Percentiles rank a stretch among this genome's conserved stretches.
Evolutionary conservation across 2,113 vertebrate genomes (phyloP).

Genomic region (Ictidomys tridecemlineatus): DNA sequence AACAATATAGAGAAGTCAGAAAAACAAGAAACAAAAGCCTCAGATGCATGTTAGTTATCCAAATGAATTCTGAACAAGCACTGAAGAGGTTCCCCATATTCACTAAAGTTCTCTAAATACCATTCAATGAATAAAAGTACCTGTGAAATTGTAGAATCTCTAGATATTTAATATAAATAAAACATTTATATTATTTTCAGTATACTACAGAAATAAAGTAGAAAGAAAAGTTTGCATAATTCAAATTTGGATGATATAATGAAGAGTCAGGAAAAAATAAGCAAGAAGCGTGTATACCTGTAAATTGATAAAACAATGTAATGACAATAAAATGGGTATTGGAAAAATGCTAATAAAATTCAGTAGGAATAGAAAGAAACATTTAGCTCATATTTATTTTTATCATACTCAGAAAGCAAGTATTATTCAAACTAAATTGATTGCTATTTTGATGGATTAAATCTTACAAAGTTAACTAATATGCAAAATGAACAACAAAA

Average conservation of each 20-base stretch:
- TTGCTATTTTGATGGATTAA: conserved; percentile 46
- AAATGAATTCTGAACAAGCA: background rate
- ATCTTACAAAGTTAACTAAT: conserved; percentile 25
- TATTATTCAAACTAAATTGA: conserved; percentile 56
- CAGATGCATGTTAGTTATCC: conserved; percentile 33
- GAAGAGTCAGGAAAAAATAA: conserved; percentile 18
- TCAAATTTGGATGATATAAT: conserved; percentile 30
- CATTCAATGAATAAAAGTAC: conserved; percentile 57
- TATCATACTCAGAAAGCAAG: conserved; percentile 25
- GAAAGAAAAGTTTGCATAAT: conserved; percentile 49
- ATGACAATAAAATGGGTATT: conserved; percentile 46
- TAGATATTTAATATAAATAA: conserved; percentile 50
- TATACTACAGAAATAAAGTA: background rate
- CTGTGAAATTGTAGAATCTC: conserved; percentile 48
- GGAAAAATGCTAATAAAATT: conserved; percentile 28
- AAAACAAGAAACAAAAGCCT: background rate
- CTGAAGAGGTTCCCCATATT: conserved; percentile 30
- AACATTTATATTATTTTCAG: conserved; percentile 54
- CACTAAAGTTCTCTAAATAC: background rate
- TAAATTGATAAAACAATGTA: conserved; percentile 62
- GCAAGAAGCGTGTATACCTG: background rate
- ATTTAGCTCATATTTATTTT: conserved; percentile 62
- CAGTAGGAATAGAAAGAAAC: conserved; percentile 13
- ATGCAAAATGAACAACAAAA: conserved; percentile 40
- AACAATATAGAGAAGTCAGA: background rate